These are phyloP conservation scores for Macrophya alboannulata DNA, from an alignment of 2,888 invertebrate species.

Conservation along the genomic window DNA sequence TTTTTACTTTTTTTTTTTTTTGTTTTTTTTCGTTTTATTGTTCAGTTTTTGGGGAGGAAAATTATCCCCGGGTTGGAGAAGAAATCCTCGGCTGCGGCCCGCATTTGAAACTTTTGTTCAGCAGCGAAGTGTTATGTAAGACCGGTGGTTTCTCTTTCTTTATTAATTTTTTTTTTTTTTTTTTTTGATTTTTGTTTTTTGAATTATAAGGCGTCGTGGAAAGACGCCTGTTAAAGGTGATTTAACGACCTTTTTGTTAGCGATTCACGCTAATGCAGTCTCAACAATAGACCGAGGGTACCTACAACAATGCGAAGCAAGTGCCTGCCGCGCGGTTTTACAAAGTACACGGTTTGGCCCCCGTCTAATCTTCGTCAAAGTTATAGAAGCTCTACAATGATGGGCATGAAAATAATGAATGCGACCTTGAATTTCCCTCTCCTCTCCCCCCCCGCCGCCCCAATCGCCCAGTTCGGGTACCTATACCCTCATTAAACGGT, in stretches of 20 bases:
- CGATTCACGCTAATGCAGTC: slow-evolving; percentile 45
- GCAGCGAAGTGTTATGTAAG: neutral
- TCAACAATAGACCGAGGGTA: slow-evolving; percentile 26
- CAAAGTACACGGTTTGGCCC: neutral
- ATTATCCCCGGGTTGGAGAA: neutral
- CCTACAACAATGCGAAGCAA: slow-evolving; percentile 41
- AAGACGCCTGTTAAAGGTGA: slow-evolving; percentile 29
- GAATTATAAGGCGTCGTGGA: slow-evolving; percentile 9
- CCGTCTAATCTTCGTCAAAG: slow-evolving; percentile 45
- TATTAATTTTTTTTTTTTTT: too few species aligned
- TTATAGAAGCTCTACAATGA: slow-evolving; percentile 21
- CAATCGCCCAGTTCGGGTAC: too few species aligned
- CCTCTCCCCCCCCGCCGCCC: too few species aligned
- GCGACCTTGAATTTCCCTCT: neutral
- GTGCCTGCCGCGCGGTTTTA: neutral
- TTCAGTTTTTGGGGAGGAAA: neutral
- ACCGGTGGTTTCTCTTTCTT: neutral
- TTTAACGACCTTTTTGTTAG: slow-evolving; percentile 45
- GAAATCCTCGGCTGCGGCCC: neutral
- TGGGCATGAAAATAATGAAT: slow-evolving; percentile 38
- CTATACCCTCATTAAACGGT: neutral
- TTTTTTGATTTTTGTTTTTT: neutral
- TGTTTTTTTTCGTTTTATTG: neutral
- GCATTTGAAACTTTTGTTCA: neutral
- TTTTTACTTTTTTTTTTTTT: neutral